Conservation (phyloP, 2,797 vertebrate species). For the Pteronotus mesoamericanus region DNA sequence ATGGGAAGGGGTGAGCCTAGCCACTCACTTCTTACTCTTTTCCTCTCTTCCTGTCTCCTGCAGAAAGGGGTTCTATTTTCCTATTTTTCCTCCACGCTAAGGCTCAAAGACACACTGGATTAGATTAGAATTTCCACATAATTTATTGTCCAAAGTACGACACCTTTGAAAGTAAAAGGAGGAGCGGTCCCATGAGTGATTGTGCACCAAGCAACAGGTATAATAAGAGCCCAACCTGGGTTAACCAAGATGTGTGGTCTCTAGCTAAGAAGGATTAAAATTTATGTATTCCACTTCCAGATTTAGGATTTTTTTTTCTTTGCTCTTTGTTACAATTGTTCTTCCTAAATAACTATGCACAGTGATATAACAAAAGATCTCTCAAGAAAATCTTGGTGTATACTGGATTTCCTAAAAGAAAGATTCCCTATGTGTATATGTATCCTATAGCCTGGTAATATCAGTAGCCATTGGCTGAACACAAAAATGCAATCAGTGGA, state of each 20-base stretch:
- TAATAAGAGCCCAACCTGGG: background rate
- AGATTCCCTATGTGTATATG: background rate
- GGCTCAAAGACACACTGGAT: background rate
- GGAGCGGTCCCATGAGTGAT: background rate
- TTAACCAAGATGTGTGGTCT: background rate
- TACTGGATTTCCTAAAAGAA: background rate
- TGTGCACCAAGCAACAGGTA: background rate
- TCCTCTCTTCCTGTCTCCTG: background rate
- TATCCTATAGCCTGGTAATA: background rate
- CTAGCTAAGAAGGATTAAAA: background rate
- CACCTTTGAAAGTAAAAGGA: background rate
- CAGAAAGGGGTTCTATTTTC: background rate
- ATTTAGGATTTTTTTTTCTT: background rate
- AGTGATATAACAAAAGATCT: background rate
- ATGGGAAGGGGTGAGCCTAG: background rate
- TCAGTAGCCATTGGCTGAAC: background rate
- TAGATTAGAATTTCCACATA: background rate
- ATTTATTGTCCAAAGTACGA: background rate
- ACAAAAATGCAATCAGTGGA: background rate
- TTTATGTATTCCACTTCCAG: background rate
- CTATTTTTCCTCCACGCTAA: background rate
- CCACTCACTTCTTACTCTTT: background rate
- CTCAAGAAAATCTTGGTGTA: background rate
- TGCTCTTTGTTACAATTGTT: background rate
- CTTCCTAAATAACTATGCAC: background rate